Evolutionary conservation across 2,888 invertebrate species (phyloP).

Genomic region (Macaria notata): DNA sequence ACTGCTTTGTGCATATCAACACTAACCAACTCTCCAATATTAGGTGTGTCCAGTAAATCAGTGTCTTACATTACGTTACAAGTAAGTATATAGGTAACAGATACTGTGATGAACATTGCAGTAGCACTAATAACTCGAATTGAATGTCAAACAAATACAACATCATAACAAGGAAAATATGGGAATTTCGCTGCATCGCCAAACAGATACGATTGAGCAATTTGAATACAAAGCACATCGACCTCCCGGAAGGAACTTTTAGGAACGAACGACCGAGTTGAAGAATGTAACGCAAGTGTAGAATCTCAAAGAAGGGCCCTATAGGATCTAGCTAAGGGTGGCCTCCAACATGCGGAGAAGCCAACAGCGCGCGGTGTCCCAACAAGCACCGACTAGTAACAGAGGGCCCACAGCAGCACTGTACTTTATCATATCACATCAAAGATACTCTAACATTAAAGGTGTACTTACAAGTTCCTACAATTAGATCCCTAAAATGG

Average conservation of each 20-base stretch:
- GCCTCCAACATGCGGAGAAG: conserved; percentile 23
- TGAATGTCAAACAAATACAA: conserved; percentile 34
- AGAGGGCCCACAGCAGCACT: conserved; percentile 61
- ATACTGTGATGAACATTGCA: conserved; percentile 35
- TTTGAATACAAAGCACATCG: conserved; percentile 67
- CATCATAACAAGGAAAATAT: conserved; percentile 43
- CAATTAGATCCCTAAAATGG: conserved; percentile 63
- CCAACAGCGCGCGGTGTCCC: conserved; percentile 13
- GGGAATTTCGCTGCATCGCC: conserved; percentile 51
- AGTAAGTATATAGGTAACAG: conserved; percentile 53
- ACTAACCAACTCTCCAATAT: conserved; percentile 29
- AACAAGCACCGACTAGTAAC: conserved; percentile 37
- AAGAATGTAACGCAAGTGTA: conserved; percentile 59
- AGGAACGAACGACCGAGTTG: conserved; percentile 73
- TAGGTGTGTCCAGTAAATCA: conserved; percentile 35
- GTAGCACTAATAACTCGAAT: conserved; percentile 33
- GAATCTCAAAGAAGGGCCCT: conserved; percentile 56
- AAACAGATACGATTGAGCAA: conserved; percentile 70
- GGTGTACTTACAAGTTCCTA: conserved; percentile 62
- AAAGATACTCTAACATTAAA: conserved; percentile 70
- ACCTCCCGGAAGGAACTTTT: conserved; percentile 64
- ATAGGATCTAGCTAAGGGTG: conserved; percentile 22
- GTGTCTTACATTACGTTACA: conserved; percentile 52
- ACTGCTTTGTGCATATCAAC: conserved; percentile 59
- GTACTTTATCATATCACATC: conserved; percentile 64